Conservation (phyloP, 2,888 invertebrate genomes). For the Phengaris alcon region DNA sequence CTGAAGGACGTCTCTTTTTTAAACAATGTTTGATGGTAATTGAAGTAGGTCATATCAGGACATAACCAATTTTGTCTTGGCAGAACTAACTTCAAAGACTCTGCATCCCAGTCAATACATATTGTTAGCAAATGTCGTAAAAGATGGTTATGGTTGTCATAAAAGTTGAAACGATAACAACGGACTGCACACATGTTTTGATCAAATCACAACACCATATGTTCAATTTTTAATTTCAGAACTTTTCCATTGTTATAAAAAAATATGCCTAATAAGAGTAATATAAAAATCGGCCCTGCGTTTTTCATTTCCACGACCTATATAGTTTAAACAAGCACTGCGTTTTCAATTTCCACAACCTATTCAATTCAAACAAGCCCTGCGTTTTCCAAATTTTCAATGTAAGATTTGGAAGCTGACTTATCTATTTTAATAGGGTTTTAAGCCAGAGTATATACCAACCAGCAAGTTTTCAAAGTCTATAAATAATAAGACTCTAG, state of each 20-base stretch:
- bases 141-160: slow-evolving; percentile 1
- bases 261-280: not conserved
- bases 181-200: not conserved
- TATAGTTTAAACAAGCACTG: too few species aligned
- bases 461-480: not conserved
- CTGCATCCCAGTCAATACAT: not conserved
- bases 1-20: too few species aligned
- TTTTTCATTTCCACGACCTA: too few species aligned
- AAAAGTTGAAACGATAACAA: slow-evolving; percentile 3
- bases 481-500: not conserved
- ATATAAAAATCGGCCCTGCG: too few species aligned
- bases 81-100: not conserved
- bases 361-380: too few species aligned
- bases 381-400: too few species aligned
- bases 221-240: not conserved
- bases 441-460: not conserved
- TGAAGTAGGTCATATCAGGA: too few species aligned
- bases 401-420: too few species aligned
- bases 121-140: slow-evolving; percentile 1
- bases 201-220: not conserved
- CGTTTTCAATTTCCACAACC: too few species aligned
- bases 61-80: not conserved
- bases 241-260: not conserved
- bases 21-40: too few species aligned
- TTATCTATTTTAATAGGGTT: not conserved